Conservation (phyloP, 2,797 vertebrate species). For the Xenentodon cancila region DNA sequence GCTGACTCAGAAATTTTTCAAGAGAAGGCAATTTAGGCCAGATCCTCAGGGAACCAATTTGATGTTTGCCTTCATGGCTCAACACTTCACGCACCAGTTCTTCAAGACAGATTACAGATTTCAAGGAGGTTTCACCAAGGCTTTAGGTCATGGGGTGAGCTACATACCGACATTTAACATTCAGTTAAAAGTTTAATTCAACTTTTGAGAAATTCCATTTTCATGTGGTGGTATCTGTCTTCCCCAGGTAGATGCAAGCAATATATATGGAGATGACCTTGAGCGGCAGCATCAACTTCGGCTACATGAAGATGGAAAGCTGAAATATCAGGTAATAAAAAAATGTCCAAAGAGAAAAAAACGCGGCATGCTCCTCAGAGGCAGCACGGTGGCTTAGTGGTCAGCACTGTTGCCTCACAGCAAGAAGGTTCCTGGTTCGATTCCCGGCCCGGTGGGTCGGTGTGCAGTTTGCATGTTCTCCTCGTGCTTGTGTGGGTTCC, state of each 20-base stretch:
- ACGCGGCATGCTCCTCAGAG: too few species aligned
- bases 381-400: too few species aligned
- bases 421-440: too few species aligned
- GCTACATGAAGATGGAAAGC: slow-evolving; percentile 90
- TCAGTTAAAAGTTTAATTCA: too few species aligned
- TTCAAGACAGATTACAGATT: slow-evolving; percentile 89
- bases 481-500: too few species aligned
- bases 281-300: slow-evolving; percentile 88
- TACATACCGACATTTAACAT: too few species aligned
- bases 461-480: too few species aligned
- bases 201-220: not conserved
- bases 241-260: slow-evolving; percentile 89
- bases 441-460: too few species aligned
- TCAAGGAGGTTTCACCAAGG: slow-evolving; percentile 89
- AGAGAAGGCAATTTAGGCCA: slow-evolving; percentile 84
- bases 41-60: slow-evolving; percentile 91
- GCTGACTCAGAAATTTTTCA: slow-evolving; percentile 84
- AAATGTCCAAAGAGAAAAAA: not conserved
- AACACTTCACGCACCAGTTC: slow-evolving; percentile 98
- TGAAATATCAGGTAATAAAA: slow-evolving; percentile 91
- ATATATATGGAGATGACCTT: slow-evolving; percentile 91
- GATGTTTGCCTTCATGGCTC: slow-evolving; percentile 97
- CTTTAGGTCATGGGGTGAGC: slow-evolving; percentile 92
- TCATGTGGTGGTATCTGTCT: not conserved
- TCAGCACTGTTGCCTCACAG: too few species aligned